Conservation (phyloP, 64 coral and sea anemone genomes). For the Cladopsammia gracilis region DNA sequence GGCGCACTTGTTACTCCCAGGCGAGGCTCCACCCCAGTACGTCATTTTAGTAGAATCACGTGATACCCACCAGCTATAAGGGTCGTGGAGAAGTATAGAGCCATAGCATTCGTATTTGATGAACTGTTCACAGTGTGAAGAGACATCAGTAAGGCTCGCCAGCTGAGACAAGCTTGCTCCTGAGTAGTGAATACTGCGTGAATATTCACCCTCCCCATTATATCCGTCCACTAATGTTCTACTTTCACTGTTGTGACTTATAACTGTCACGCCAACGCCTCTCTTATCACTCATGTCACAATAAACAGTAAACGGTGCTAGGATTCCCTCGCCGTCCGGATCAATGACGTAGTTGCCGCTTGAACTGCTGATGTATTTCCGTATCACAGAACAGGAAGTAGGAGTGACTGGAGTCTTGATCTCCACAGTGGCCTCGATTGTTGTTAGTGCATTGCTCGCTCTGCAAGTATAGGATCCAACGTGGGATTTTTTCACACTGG, state of each 20-base stretch:
- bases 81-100: not conserved
- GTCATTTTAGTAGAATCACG: not conserved
- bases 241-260: slow-evolving; percentile 15
- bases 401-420: not conserved
- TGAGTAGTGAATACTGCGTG: not conserved
- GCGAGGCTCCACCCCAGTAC: slow-evolving; percentile 17
- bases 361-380: not conserved
- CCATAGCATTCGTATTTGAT: slow-evolving; percentile 12
- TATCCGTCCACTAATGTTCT: not conserved
- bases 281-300: slow-evolving; percentile 27
- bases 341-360: not conserved
- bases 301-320: not conserved
- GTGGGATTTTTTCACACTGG: slow-evolving; percentile 8
- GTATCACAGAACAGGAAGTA: not conserved
- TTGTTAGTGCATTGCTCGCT: not conserved
- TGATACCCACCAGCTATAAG: not conserved
- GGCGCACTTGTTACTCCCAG: slow-evolving; percentile 29
- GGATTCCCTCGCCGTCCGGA: not conserved
- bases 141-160: not conserved
- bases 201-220: not conserved
- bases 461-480: not conserved
- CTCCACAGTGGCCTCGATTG: not conserved
- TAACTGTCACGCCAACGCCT: slow-evolving; percentile 21
- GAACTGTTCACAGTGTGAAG: slow-evolving; percentile 24
- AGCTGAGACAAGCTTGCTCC: slow-evolving; percentile 1